A percentile compares a stretch with the other conserved stretches of the same genome.
Conservation (phyloP, 1,140 invertebrate species). For the Zeugodacus cucurbitae region DNA sequence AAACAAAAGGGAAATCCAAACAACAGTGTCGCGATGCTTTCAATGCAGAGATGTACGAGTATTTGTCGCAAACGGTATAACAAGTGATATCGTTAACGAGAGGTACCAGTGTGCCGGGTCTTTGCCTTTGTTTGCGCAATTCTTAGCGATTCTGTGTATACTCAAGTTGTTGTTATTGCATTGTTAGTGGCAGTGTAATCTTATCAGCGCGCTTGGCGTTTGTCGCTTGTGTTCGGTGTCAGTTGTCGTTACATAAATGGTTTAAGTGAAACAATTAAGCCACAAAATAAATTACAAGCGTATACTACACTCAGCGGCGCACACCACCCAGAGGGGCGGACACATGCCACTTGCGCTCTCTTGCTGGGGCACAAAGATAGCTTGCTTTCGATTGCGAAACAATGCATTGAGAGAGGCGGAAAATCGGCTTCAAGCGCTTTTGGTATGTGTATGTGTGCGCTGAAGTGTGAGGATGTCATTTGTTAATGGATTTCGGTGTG, state of each 20-base stretch:
- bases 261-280: constrained; percentile 36
- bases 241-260: constrained; percentile 23
- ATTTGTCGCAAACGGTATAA: neutral
- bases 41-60: neutral
- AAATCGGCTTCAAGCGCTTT: neutral
- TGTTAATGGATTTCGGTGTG: constrained; percentile 21
- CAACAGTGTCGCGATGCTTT: neutral
- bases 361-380: neutral
- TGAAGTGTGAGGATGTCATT: neutral
- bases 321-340: neutral
- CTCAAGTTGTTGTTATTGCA: neutral
- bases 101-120: neutral
- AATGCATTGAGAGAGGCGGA: neutral
- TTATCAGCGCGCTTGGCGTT: neutral
- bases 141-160: neutral
- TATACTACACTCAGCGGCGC: neutral
- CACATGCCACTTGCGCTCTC: neutral
- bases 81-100: neutral
- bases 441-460: neutral
- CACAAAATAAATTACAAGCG: constrained; percentile 25
- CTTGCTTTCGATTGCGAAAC: neutral
- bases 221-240: neutral
- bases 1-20: neutral
- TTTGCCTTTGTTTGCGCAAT: neutral
- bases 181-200: neutral